Evolutionary conservation across 2,113 vertebrate genomes (phyloP), one percentile per base, ranked within the genome.

Genomic region (Nanger granti): DNA sequence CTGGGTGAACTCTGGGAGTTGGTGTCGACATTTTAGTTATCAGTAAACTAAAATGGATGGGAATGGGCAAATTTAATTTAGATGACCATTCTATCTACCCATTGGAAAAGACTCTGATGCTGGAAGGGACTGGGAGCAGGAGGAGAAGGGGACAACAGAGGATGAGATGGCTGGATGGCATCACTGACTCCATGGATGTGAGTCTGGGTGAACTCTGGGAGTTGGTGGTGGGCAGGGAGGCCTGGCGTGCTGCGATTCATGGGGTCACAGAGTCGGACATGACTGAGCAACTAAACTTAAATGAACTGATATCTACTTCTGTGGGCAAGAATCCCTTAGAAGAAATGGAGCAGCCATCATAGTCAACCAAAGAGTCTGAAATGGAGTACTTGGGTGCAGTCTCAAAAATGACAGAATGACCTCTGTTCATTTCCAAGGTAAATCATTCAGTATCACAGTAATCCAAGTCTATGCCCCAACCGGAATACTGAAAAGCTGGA

Each of bases 181-280:
- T 59, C 57, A 59, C 57, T 59, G 57, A 59, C 57, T 26, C 0
- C 4, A 11, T 59, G 57, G 8, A 26, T 4, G 2, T 59, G 57
- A 59, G 57, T 26, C 57, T 59, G 1, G 0, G 57, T 8, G 57
- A 59, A 59, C 57, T 59, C 24, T 0, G 0, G 24, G 9, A 59
- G 57, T 26, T 59, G 8, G 9, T 59, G 24, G 24, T 10, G 57
- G 24, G 26, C 24, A 26, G 57, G 9, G 57, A 59, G 57, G 57
- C 24, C 24, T 59, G 57, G 57, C 9, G 2, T 59, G 57, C 24
- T 59, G 57, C 4, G 4, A 59, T 59, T 59, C 24, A 59, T 26
- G 57, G 9, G 9, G 24, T 59, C 9, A 4, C 24, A 59, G 57
- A 59, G 57, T 59, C 0, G 0, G 24, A 59, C 3, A 59, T 0